Percentiles rank a stretch among this genome's conserved stretches.
phyloP scores from a whole-genome alignment of 2,888 invertebrate genomes.

The Mimumesa dahlbomi region DNA sequence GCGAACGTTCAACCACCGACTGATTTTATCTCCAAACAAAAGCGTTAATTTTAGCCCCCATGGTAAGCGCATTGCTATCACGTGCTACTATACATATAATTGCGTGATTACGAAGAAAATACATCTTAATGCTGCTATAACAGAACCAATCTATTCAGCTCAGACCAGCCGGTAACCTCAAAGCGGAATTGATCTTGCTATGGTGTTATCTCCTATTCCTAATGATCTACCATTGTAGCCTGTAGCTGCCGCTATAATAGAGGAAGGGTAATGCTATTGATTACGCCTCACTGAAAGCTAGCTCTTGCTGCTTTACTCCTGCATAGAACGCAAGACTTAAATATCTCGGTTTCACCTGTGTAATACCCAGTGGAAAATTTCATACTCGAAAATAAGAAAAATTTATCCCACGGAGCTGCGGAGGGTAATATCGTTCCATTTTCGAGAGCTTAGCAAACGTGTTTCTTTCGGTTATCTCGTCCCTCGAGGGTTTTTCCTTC shows the following conservation, averaged over 20 bases:
- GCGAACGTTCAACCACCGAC: neutral
- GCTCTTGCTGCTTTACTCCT: conserved; percentile 24
- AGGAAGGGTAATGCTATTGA: conserved; percentile 61
- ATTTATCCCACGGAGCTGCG: neutral
- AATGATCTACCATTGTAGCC: conserved; percentile 65
- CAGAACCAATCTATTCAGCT: conserved; percentile 54
- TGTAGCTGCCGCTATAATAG: conserved; percentile 53
- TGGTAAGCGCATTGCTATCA: conserved; percentile 21
- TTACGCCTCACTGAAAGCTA: conserved; percentile 59
- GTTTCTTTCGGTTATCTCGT: neutral
- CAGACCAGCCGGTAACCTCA: conserved; percentile 52
- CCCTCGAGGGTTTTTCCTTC: conserved; percentile 7
- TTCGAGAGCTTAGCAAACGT: conserved; percentile 9
- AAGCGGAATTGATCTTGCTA: conserved; percentile 63
- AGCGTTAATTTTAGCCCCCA: conserved; percentile 6
- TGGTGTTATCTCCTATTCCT: conserved; percentile 64
- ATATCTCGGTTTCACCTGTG: conserved; percentile 5
- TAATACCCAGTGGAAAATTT: neutral
- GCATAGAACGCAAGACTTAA: conserved; percentile 17
- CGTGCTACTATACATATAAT: conserved; percentile 27
- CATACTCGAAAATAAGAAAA: conserved; percentile 3
- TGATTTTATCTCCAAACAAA: conserved; percentile 8
- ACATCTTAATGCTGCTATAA: conserved; percentile 57
- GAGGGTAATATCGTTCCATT: conserved; percentile 28
- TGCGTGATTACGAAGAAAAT: conserved; percentile 41